A percentile compares a stretch with the other conserved stretches of the same genome.
These are phyloP conservation scores for Actenoides hombroni DNA, from an alignment of 2,113 vertebrate genomes.

Conservation along the genomic window DNA sequence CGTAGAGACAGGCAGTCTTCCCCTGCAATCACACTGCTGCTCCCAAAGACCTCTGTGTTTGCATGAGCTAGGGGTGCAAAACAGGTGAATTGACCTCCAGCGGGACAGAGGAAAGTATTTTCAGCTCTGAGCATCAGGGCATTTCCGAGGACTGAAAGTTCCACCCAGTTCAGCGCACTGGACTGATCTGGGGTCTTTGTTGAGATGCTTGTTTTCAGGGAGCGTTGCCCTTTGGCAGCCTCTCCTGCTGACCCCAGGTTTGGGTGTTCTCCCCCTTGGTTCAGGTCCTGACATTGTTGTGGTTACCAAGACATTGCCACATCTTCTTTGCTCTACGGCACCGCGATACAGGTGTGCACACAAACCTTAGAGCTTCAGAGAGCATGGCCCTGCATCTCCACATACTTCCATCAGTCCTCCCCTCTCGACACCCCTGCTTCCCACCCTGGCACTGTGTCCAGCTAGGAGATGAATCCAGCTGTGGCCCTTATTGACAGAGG, in stretches of 20 bases:
- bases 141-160: background rate
- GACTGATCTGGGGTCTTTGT: background rate
- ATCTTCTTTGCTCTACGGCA: background rate
- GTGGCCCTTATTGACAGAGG: background rate
- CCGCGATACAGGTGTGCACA: rapidly evolving
- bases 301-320: background rate
- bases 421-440: background rate
- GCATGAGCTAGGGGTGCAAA: no score
- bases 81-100: background rate
- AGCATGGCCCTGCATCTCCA: background rate
- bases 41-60: background rate
- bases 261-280: background rate
- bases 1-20: background rate
- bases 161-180: background rate
- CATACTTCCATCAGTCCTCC: background rate
- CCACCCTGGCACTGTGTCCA: rapidly evolving
- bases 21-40: background rate
- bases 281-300: background rate
- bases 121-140: background rate
- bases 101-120: background rate
- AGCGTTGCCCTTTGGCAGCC: background rate
- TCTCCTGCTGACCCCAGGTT: rapidly evolving
- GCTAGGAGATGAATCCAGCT: background rate
- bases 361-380: background rate
- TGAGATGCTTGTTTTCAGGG: background rate